Evolutionary conservation across 2,888 invertebrate species (phyloP).

Genomic region (Cryptophagus acutangulus): DNA sequence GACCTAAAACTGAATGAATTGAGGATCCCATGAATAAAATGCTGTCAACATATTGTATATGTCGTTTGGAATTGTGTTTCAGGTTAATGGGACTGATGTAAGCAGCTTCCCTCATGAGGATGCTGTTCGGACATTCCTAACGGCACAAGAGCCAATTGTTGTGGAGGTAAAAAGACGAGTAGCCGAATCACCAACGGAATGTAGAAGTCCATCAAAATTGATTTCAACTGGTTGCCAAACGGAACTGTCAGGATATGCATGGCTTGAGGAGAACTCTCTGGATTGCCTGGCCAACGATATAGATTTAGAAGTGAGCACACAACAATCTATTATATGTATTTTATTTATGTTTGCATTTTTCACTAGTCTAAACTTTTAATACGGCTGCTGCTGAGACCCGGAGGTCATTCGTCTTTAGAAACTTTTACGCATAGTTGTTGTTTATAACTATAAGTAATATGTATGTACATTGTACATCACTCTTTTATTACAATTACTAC

Average conservation of each 20-base stretch:
- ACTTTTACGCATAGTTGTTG: background rate
- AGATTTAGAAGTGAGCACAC: slow-evolving; percentile 59
- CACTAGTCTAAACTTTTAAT: slow-evolving; percentile 17
- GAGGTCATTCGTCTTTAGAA: slow-evolving; percentile 21
- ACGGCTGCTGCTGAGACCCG: too few species aligned
- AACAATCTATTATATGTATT: too few species aligned
- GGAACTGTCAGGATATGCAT: slow-evolving; percentile 47
- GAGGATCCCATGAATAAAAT: slow-evolving; percentile 8
- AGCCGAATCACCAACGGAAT: slow-evolving; percentile 31
- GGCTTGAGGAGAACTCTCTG: slow-evolving; percentile 49
- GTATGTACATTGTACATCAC: too few species aligned
- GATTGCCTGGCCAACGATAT: slow-evolving; percentile 55
- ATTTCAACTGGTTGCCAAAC: slow-evolving; percentile 54
- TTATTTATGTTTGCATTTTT: slow-evolving; percentile 12
- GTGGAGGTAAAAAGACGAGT: slow-evolving; percentile 55
- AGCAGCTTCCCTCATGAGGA: slow-evolving; percentile 58
- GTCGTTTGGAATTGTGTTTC: slow-evolving; percentile 12
- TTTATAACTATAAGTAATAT: too few species aligned
- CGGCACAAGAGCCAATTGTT: slow-evolving; percentile 56
- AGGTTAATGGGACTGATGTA: slow-evolving; percentile 60
- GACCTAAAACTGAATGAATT: too few species aligned
- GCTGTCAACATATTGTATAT: too few species aligned
- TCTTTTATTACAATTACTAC: too few species aligned
- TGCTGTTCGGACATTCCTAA: slow-evolving; percentile 57
- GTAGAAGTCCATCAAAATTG: slow-evolving; percentile 29